phyloP scores from a whole-genome alignment of 1,140 invertebrate genomes.

The Leptinotarsa defecta region DNA sequence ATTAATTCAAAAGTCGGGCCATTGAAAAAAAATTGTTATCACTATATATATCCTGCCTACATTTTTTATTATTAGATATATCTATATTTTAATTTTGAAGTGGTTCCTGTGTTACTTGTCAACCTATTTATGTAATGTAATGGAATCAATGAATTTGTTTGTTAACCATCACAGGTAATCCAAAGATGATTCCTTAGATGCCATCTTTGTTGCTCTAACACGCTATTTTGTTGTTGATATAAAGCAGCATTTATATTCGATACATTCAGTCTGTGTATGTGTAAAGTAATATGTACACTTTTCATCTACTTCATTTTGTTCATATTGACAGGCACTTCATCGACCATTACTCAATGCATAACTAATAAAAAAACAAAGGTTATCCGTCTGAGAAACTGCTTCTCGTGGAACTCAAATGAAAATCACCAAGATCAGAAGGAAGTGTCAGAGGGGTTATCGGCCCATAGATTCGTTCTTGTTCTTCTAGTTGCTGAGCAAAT shows the following conservation, averaged over 20 bases:
- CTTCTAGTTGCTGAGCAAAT: conserved; percentile 79
- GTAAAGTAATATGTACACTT: conserved; percentile 34
- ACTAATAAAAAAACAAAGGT: conserved; percentile 3
- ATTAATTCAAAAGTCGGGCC: too few species aligned
- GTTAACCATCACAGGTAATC: too few species aligned
- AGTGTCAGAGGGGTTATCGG: conserved; percentile 63
- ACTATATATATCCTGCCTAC: too few species aligned
- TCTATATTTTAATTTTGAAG: too few species aligned
- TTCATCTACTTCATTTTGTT: conserved; percentile 8
- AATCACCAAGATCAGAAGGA: conserved; percentile 66
- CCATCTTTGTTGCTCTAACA: neutral
- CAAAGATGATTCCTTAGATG: conserved; percentile 24
- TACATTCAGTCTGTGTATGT: conserved; percentile 40
- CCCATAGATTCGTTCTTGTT: conserved; percentile 79
- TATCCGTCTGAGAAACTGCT: conserved; percentile 64
- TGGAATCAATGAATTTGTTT: too few species aligned
- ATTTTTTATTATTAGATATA: too few species aligned
- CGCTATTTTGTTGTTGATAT: neutral
- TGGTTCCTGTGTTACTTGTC: too few species aligned
- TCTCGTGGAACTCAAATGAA: conserved; percentile 64
- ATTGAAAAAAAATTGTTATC: too few species aligned
- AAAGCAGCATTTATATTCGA: neutral
- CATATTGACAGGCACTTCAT: neutral
- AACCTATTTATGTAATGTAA: too few species aligned
- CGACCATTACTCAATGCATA: neutral